These are phyloP conservation scores for Columba livia DNA, from an alignment of 2,113 vertebrate species.

Conservation along the genomic window DNA sequence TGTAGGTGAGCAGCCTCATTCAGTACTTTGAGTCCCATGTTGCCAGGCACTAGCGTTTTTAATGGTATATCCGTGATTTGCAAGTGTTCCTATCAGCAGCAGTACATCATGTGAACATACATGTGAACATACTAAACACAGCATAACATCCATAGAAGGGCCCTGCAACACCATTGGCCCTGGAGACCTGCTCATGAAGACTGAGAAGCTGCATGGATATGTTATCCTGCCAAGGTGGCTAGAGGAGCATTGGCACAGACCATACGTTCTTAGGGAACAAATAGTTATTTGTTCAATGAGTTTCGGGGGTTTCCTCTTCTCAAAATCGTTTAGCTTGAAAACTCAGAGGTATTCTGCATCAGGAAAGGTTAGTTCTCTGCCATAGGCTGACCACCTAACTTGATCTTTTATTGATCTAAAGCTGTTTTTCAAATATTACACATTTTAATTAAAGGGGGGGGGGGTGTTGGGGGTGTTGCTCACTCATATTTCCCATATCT, in stretches of 20 bases:
- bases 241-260: neutral
- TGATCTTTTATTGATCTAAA: neutral
- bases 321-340: neutral
- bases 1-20: neutral
- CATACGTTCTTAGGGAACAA: neutral
- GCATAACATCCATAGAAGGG: rapidly evolving
- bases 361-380: neutral
- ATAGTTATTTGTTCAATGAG: neutral
- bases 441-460: neutral
- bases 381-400: neutral
- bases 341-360: neutral
- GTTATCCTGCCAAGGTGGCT: rapidly evolving
- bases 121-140: neutral
- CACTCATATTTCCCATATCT: neutral
- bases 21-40: neutral
- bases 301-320: neutral
- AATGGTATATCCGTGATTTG: neutral
- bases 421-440: neutral
- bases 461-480: neutral
- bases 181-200: rapidly evolving
- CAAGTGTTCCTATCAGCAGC: neutral
- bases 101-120: rapidly evolving
- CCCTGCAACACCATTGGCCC: rapidly evolving
- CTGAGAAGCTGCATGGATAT: no score
- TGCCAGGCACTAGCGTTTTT: neutral